A percentile compares a stretch with the other conserved stretches of the same genome.
phyloP scores from a whole-genome alignment of 2,797 vertebrate species.

The Myotis vivesi region DNA sequence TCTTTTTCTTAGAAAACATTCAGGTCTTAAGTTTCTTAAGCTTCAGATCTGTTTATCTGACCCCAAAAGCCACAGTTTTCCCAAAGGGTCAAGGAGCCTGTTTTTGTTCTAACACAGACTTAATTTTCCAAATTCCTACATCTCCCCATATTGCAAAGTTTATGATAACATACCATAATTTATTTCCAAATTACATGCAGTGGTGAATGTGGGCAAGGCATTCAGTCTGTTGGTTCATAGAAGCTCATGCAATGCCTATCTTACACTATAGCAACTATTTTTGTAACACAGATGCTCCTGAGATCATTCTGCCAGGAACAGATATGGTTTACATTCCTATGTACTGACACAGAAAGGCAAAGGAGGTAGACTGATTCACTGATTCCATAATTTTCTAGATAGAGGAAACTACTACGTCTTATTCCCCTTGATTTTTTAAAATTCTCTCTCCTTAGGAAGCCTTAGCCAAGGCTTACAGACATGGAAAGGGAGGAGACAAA shows the following conservation, averaged over 20 bases:
- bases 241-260: not conserved
- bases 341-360: not conserved
- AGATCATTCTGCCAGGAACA: not conserved
- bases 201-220: not conserved
- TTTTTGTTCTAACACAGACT: constrained; percentile 25
- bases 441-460: not conserved
- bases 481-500: not conserved
- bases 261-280: not conserved
- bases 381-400: not conserved
- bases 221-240: not conserved
- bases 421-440: not conserved
- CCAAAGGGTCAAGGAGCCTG: not conserved
- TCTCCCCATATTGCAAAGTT: not conserved
- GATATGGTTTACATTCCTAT: not conserved
- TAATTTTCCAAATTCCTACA: constrained; percentile 1
- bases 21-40: not conserved
- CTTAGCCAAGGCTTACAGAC: constrained; percentile 1
- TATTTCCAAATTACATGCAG: not conserved
- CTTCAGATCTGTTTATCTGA: not conserved
- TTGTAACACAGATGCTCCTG: not conserved
- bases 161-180: not conserved
- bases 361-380: not conserved
- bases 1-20: not conserved
- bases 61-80: not conserved
- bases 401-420: not conserved